Base-by-base conservation (phyloP, 2,113 vertebrate species). In the Pseudolaguvia tuberculata region DNA sequence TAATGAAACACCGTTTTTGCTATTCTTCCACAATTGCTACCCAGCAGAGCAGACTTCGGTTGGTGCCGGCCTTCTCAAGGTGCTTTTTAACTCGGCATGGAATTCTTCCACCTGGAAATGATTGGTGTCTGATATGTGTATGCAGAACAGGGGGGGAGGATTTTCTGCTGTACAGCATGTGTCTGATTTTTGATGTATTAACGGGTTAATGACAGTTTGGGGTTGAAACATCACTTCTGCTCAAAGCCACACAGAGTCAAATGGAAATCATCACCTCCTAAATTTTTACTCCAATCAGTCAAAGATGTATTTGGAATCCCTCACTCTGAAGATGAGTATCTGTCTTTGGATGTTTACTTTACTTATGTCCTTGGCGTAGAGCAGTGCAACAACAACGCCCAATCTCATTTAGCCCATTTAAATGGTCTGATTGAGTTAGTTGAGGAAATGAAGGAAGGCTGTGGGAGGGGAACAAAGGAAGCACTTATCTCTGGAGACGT, bases 351-450 rank as follows among this genome's bases (percentile, higher is more conserved):
- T 68, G 59, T 75, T 78, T 78, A 77, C 79, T 83, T 83, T 77
- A 84, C 79, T 81, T 80, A 85, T 82, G 83, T 75, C 52, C 63
- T 81, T 79, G 69, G 74, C 73, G 55, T 39, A 8, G 80, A 39
- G 50, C 76, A 78, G 76, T 82, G 82, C 84, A 45, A 69, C 45
- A 82, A 82, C 84, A 45, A 69, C 45, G 47, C 57, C 67, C 62
- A 62, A 39, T 77, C 31, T 58, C 58, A 63, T 63, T 53, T 57
- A 61, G 47, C 67, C 85, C 80, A 80, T 78, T 86, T 85, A 80
- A 80, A 58, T 83, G 86, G 72, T 81, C 84, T 83, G 84, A 88
- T 86, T 88, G 86, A 81, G 79, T 87, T 87, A 81, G 76, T 75
- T 27, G 62, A 63, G 79, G 81, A 79, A 83, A 85, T 82, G 55